Evolutionary conservation across 1,140 invertebrate species (phyloP), one percentile per base, ranked within the genome.

Genomic region (Drosophila gunungcola): DNA sequence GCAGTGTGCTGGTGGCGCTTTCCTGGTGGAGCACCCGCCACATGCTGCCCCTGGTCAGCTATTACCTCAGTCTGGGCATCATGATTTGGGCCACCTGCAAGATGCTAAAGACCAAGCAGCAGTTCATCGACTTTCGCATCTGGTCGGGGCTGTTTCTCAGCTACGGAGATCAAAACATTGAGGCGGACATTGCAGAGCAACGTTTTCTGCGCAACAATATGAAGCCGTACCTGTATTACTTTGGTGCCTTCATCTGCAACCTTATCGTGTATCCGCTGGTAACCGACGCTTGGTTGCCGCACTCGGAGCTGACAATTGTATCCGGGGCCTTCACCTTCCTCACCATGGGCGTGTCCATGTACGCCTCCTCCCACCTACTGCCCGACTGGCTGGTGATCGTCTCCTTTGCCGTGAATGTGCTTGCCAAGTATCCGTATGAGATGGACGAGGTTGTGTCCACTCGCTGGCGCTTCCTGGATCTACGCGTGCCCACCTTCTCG

Each of bases 341-440:
- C 16, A 96, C 96, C 1, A 92, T 98, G 16, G 92, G 95, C 16
- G 95, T 95, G 3, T 97, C 97, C 62, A 94, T 94, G 84, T 94
- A 94, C 60, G 93, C 94, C 32, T 92, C 92, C 0, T 93, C 93
- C 0, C 92, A 93, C 0, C 83, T 91, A 46, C 93, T 95, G 51
- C 95, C 96, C 0, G 97, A 97, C 84, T 93, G 95, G 7, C 86
- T 97, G 4, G 94, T 95, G 0, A 93, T 97, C 0, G 93, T 97
- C 3, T 97, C 97, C 6, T 97, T 97, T 80, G 95, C 95, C 3
- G 94, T 97, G 0, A 96, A 97, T 79, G 96, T 97, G 0, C 92
- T 97, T 1, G 96, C 96, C 0, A 97, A 96, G 85, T 97, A 97
- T 93, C 96, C 96, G 0, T 97, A 97, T 69, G 96, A 97, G 80